Base-by-base conservation (phyloP, 2,113 vertebrate genomes). In the Taxidea taxus region DNA sequence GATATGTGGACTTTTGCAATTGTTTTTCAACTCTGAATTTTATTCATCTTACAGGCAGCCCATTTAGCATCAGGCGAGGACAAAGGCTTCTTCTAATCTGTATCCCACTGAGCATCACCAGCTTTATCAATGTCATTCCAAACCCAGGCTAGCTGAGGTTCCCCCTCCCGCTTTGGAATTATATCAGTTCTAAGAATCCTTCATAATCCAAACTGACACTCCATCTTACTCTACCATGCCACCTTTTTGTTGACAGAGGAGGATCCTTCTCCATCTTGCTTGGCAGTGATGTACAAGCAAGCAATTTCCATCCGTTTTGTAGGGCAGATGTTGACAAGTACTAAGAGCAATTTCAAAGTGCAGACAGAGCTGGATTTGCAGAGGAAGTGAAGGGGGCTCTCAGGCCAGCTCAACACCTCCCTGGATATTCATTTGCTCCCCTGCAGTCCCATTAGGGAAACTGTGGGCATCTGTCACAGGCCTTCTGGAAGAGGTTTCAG, bases 231-330 rank as follows among this genome's bases (percentile, higher is more conserved):
- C 70, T 51, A 34, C 80, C 13, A 42, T 47, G 31, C 64, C 70
- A 49, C 58, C 14, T 68, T 85, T 87, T 16, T 27, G n/a, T 62
- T 84, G 92, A 68, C 80, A 49, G 44, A 93, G 27, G 80, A 86
- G 82, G 60, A 54, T 21, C 70, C 87, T 84, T 86, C 80, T 80
- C 60, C 39, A 44, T 39, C 78, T 64, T 39, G 31, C 39, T 77
- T 90, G 84, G 80, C 95, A 92, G 81, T 72, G 62, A 93, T 70
- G 34, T 58, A 88, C 70, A 75, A 47, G 91, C 70, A 78, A 56
- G 77, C 1, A 1, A 29, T 54, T 84, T 44, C 68, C 0, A 4
- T 85, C 54, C n/a, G 4, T 60, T 75, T 70, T 23, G 39, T 16
- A n/a, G 16, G 68, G n/a, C 62, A 20, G 85, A 23, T 31, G 62